Base-by-base conservation (phyloP, 2,113 vertebrate genomes). In the Abramis brama region DNA sequence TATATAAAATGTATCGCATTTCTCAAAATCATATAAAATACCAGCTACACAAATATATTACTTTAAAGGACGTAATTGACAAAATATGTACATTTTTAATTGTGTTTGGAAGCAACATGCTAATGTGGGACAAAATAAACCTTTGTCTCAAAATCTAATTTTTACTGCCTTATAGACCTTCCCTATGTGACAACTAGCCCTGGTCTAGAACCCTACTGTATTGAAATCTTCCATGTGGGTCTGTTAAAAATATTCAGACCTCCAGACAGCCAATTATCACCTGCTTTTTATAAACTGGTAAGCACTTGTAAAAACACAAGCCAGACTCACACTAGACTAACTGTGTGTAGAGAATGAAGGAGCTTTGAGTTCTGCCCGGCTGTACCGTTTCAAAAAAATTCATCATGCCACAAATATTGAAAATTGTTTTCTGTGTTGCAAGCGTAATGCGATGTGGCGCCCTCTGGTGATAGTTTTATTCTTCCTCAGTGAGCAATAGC, bases 211-310 rank as follows among this genome's bases (percentile, higher is more conserved):
- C n/a, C 36, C 13, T 47, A 3, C 43, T 47, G 6, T 27, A 2
- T 36, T 4, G 25, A 47, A 50, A 75, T 47, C 39, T 47, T 74
- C 10, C 11, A 5, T 47, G n/a, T 52, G 47, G 7, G 25, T 55
- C 45, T 77, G 27, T 30, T 77, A 25, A 52, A 78, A 77, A 25
- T 43, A 43, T 59, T 47, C 25, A 36, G 74, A 23, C 12, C 47
- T 52, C 84, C 30, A 3, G 39, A 81, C 87, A 84, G 70, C 85
- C 88, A 89, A 88, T 91, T 90, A 64, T 88, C 87, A 84, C 88
- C 71, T 86, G 47, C 75, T 91, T 79, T 89, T 88, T 85, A 86
- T 68, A 23, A 30, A 47, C 43, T 33, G 60, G 52, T 30, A 21
- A 82, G 19, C 43, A 7, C 33, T 62, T 33, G 13, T 45, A 27